Evolutionary conservation across 1,140 invertebrate species (phyloP).

Genomic region (Hetaerina americana): DNA sequence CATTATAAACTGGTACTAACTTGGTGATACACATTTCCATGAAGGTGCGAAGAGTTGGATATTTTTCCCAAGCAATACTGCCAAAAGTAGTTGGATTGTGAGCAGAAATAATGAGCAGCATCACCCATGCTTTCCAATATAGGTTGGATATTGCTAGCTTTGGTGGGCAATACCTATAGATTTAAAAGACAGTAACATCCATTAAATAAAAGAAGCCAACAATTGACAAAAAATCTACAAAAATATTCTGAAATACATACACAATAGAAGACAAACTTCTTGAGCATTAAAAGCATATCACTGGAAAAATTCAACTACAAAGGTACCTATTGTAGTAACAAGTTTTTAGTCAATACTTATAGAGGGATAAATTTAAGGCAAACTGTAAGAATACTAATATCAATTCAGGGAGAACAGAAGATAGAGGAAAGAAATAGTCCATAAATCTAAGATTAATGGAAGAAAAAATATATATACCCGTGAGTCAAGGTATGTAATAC

Average conservation of each 20-base stretch:
- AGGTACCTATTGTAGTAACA: no score
- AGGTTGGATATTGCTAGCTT: slow-evolving; percentile 76
- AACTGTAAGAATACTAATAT: no score
- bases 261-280: slow-evolving; percentile 6
- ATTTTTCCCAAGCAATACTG: slow-evolving; percentile 70
- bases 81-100: slow-evolving; percentile 87
- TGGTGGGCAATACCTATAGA: slow-evolving; percentile 64
- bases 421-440: no score
- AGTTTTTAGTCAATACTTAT: no score
- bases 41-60: slow-evolving; percentile 79
- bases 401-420: no score
- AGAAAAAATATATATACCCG: no score
- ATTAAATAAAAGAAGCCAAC: slow-evolving; percentile 16
- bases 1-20: slow-evolving; percentile 31
- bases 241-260: not conserved
- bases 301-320: no score
- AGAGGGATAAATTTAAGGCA: no score
- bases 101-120: slow-evolving; percentile 76
- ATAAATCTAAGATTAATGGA: no score
- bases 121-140: slow-evolving; percentile 92
- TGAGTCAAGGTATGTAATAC: no score
- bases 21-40: slow-evolving; percentile 98
- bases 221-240: slow-evolving; percentile 5
- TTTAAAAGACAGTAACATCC: no score
- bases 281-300: slow-evolving; percentile 1